A percentile compares a stretch with the other conserved stretches of the same genome.
phyloP scores from a whole-genome alignment of 2,888 invertebrate genomes.

The Silvanus unidentatus region DNA sequence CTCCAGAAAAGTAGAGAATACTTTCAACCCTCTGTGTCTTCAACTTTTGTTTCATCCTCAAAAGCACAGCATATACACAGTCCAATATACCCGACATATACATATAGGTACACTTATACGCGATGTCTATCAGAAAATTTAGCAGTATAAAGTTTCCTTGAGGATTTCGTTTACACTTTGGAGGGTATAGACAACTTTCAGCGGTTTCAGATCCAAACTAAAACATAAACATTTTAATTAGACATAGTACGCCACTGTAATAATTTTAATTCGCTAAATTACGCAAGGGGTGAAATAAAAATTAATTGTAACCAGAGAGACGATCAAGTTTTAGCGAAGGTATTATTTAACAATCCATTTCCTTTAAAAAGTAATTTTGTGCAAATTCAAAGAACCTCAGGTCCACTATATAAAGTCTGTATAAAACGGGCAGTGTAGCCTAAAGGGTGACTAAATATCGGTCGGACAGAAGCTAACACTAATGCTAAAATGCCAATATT shows the following conservation, averaged over 20 bases:
- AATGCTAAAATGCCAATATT: slow-evolving; percentile 6
- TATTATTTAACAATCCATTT: slow-evolving; percentile 5
- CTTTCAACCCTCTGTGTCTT: neutral
- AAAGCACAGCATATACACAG: too few species aligned
- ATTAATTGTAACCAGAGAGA: neutral
- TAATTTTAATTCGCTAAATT: too few species aligned
- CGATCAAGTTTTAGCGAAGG: too few species aligned
- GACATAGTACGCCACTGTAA: too few species aligned
- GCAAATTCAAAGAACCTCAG: slow-evolving; percentile 5
- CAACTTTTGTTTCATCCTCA: slow-evolving; percentile 1
- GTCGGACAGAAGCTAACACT: slow-evolving; percentile 3
- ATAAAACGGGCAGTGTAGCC: neutral
- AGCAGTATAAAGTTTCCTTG: slow-evolving; percentile 2
- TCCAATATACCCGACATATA: too few species aligned
- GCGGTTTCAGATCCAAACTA: neutral
- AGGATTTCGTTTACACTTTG: neutral
- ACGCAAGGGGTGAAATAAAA: neutral
- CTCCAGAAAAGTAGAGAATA: neutral
- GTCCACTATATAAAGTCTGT: neutral
- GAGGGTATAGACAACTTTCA: neutral
- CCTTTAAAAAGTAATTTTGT: slow-evolving; percentile 5
- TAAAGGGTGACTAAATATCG: slow-evolving; percentile 2
- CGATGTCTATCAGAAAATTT: slow-evolving; percentile 2
- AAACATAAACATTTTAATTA: too few species aligned
- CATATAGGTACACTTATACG: slow-evolving; percentile 1